These are phyloP conservation scores for Andrena chrysosceles DNA, from an alignment of 2,888 invertebrate genomes.

Conservation along the genomic window DNA sequence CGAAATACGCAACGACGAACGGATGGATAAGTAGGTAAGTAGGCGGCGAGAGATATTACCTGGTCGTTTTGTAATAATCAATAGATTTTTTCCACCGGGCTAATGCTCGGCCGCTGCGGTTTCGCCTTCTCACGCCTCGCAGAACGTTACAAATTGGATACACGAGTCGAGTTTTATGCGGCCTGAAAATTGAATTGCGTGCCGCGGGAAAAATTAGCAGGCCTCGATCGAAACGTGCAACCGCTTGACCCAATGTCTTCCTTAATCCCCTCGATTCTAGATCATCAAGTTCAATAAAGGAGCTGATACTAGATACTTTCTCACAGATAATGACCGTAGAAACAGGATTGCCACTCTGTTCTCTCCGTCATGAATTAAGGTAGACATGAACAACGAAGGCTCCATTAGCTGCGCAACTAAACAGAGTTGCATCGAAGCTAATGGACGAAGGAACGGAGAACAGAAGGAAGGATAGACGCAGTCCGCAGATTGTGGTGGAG, in stretches of 20 bases:
- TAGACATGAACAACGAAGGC: neutral
- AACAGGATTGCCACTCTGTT: too few species aligned
- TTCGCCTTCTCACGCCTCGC: slow-evolving; percentile 62
- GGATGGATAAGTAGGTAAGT: slow-evolving; percentile 67
- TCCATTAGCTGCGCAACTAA: slow-evolving; percentile 5
- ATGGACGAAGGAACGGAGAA: neutral
- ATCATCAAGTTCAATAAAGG: neutral
- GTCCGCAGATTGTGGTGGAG: neutral
- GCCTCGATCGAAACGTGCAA: slow-evolving; percentile 11
- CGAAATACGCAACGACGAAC: slow-evolving; percentile 12
- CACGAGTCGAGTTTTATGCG: slow-evolving; percentile 25
- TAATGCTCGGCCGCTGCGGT: slow-evolving; percentile 50
- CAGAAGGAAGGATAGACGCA: neutral
- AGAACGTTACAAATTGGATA: slow-evolving; percentile 47
- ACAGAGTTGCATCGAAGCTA: slow-evolving; percentile 19
- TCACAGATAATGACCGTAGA: too few species aligned
- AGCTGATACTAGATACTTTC: neutral
- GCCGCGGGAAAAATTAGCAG: slow-evolving; percentile 13
- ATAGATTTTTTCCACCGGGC: slow-evolving; percentile 37
- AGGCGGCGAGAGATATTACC: slow-evolving; percentile 60
- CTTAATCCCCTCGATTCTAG: slow-evolving; percentile 24
- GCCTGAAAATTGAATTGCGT: slow-evolving; percentile 21
- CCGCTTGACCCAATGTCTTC: slow-evolving; percentile 42
- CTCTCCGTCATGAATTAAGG: too few species aligned
- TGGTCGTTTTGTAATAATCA: slow-evolving; percentile 61